Base-by-base conservation (phyloP, 2,797 vertebrate species). In the Philypnodon macrostomus region DNA sequence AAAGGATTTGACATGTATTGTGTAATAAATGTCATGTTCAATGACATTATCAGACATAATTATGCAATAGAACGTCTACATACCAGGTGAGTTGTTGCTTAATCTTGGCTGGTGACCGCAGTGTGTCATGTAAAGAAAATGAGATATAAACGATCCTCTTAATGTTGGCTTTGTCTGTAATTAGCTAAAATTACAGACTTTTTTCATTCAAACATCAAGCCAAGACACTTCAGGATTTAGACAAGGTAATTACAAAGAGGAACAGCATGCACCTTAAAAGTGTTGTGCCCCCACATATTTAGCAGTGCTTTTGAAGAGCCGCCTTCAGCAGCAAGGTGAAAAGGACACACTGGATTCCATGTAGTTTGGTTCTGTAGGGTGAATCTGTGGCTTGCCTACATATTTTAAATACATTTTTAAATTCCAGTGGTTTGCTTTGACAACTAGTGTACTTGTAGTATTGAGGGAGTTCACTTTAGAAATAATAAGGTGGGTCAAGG, bases 141-240 rank as follows among this genome's bases (percentile, higher is more conserved):
- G 23, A 80, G 51, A 72, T 44, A 69, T 54, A 63, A 74, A 55
- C 61, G 38, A 70, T 60, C 62, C 26, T 73, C 61, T 67, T 76
- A 69, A 66, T 67, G 63, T 59, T 61, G 56, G 50, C 65, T 62
- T 58, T 67, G 50, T 76, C 53, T 79, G 48, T 81, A 83, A 81
- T 81, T 84, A 76, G 79, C 68, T 65, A 44, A 79, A 84, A 85
- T 85, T 77, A 77, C 62, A 83, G 73, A 84, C 54, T 66, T 59
- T 40, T 31, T 31, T 71, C 60, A 68, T 83, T 79, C 68, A 66
- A 75, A 72, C 70, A 75, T 83, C 66, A 76, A 58, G 63, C 63
- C 53, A 69, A 63, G 64, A 73, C 69, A 63, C 59, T 55, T 69
- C 31, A 54, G 54, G 18, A 51, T 67, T 24, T 6, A 52, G 56